Conservation (phyloP, 2,888 invertebrate species). For the Smittia aterrima region DNA sequence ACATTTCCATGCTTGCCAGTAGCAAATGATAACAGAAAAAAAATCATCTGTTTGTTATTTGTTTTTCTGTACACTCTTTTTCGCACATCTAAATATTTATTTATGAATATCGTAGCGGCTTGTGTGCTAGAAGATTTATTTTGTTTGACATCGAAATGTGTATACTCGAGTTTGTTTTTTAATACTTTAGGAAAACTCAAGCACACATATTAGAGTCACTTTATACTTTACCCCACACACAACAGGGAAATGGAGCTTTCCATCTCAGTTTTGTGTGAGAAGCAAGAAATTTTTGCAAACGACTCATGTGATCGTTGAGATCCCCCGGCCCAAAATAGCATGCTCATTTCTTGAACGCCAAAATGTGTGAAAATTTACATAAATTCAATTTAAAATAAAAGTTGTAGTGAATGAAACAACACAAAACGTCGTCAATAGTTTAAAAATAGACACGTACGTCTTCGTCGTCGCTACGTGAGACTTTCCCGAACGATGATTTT, state of each 20-base stretch:
- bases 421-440: constrained; percentile 27
- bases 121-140: constrained; percentile 31
- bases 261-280: neutral
- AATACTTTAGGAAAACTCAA: constrained; percentile 6
- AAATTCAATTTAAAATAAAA: constrained; percentile 10
- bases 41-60: constrained; percentile 21
- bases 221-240: neutral
- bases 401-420: constrained; percentile 1
- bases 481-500: neutral
- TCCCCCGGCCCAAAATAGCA: constrained; percentile 19
- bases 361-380: constrained; percentile 28
- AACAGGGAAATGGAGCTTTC: neutral
- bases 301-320: constrained; percentile 3
- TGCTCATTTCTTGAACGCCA: constrained; percentile 4
- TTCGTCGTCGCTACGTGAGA: neutral
- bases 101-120: constrained; percentile 12
- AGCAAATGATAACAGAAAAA: constrained; percentile 19
- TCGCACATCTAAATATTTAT: constrained; percentile 19
- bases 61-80: constrained; percentile 3
- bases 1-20: neutral
- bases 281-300: neutral
- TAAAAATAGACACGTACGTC: constrained; percentile 1
- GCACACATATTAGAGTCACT: neutral
- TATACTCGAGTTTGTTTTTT: neutral
- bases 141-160: constrained; percentile 22